Base-by-base conservation (phyloP, 2,797 vertebrate species). In the Phylloscopus collybita region DNA sequence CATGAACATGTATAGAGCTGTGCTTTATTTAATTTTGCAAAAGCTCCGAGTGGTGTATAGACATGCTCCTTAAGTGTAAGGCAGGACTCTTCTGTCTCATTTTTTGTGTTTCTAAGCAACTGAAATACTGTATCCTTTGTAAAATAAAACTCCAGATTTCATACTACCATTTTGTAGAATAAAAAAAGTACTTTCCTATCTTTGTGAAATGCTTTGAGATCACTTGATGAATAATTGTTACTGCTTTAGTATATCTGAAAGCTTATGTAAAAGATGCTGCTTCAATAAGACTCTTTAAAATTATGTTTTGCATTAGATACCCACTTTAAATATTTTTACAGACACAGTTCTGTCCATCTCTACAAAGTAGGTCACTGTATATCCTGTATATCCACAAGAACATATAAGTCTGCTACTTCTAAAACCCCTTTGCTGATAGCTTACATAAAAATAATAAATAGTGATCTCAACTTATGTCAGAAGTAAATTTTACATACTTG, bases 1-100 rank as follows among this genome's bases (percentile, higher is more conserved):
- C 34, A 56, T 5, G 6, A 23, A 32, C 0, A 3, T 0, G 0
- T 40, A 57, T 0, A 59, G 27, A 64, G 16, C 27, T 74, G 7
- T 12, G 32, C 22, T 87, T 78, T 56, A 21, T 38, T 66, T 71
- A 62, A 50, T 81, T 87, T 49, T 60, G 64, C 44, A 73, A 45
- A 45, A 40, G 26, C 5, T 86, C 11, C 40, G 56, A 59, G 30
- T 71, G 23, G 13, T 64, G 21, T 47, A 61, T 50, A 87, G 71
- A 74, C 19, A 76, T 0, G 0, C 42, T 83, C 34, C 49, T 53
- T 16, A 54, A 80, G 13, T 57, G 42, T 80, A 67, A 83, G 66
- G 17, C 21, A 85, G 61, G 72, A 69, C 40, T 26, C 84, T 49
- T 56, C n/a, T 54, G 42, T 27, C 27, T 62, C 44, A 40, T 59